Evolutionary conservation across 2,797 vertebrate species (phyloP).

Genomic region (Yasuhikotakia modesta): DNA sequence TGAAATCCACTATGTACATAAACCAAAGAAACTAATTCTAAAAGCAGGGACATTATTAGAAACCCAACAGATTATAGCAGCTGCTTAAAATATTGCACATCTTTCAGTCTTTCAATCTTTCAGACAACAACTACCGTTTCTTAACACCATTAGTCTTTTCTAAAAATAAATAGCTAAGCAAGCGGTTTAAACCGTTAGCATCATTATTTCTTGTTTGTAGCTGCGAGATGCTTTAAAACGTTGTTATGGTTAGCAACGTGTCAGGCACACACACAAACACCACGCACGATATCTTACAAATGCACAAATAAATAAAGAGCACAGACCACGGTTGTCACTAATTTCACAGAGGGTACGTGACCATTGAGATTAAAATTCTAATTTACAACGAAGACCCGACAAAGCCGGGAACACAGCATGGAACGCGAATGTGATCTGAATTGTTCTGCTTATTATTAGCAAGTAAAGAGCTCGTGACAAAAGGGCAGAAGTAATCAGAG

Average conservation of each 20-base stretch:
- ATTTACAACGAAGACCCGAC: neutral
- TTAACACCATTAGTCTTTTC: no score
- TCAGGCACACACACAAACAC: neutral
- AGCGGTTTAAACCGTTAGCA: neutral
- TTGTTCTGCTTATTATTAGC: constrained; percentile 25
- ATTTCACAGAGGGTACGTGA: neutral
- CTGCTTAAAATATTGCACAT: no score
- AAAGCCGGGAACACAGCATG: neutral
- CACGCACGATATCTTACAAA: neutral
- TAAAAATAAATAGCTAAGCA: neutral
- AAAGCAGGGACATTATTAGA: no score
- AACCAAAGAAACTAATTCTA: no score
- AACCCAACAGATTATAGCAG: no score
- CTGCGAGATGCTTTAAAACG: neutral
- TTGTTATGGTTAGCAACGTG: neutral
- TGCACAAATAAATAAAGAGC: neutral
- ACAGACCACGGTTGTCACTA: neutral
- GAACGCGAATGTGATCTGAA: constrained; percentile 8
- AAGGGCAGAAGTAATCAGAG: constrained; percentile 50
- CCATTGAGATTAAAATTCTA: neutral
- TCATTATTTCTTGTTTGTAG: neutral
- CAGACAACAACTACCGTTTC: no score
- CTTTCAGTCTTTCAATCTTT: no score
- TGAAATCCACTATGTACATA: no score
- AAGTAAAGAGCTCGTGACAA: constrained; percentile 35